Percentiles rank a stretch among this genome's conserved stretches.
Conservation (phyloP, 2,888 invertebrate genomes). For the Phengaris arion region DNA sequence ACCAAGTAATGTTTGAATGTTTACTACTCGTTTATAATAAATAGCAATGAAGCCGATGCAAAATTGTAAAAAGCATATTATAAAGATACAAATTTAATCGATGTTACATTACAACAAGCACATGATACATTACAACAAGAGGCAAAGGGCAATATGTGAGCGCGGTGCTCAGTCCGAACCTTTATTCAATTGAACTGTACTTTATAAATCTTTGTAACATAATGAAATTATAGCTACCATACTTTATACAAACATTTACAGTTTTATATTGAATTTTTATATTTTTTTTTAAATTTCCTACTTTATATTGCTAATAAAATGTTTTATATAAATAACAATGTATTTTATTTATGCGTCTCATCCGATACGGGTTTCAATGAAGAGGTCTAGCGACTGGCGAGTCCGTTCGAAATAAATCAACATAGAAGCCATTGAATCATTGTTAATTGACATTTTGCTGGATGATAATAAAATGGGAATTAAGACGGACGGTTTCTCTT, state of each 20-base stretch:
- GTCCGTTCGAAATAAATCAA: slow-evolving; percentile 6
- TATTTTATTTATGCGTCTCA: slow-evolving; percentile 36
- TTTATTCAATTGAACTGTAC: slow-evolving; percentile 28
- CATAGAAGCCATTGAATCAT: slow-evolving; percentile 8
- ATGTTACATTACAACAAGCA: background rate
- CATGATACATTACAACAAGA: slow-evolving; percentile 5
- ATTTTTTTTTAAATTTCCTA: slow-evolving; percentile 77
- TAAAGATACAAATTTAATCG: background rate
- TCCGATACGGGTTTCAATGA: background rate
- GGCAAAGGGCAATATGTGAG: slow-evolving; percentile 31
- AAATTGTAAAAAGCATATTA: background rate
- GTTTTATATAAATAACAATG: slow-evolving; percentile 57
- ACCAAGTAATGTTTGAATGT: background rate
- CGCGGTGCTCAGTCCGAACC: slow-evolving; percentile 26
- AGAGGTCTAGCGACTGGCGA: background rate
- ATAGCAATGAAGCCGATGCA: background rate
- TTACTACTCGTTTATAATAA: background rate
- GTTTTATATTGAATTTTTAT: slow-evolving; percentile 74
- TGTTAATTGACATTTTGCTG: slow-evolving; percentile 20
- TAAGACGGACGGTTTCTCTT: background rate
- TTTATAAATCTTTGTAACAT: slow-evolving; percentile 52
- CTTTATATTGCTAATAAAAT: slow-evolving; percentile 79
- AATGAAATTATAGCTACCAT: slow-evolving; percentile 64
- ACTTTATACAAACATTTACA: slow-evolving; percentile 71
- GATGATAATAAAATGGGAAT: slow-evolving; percentile 15